Base-by-base conservation (phyloP, 2,888 invertebrate species). In the Eupithecia subumbrata region DNA sequence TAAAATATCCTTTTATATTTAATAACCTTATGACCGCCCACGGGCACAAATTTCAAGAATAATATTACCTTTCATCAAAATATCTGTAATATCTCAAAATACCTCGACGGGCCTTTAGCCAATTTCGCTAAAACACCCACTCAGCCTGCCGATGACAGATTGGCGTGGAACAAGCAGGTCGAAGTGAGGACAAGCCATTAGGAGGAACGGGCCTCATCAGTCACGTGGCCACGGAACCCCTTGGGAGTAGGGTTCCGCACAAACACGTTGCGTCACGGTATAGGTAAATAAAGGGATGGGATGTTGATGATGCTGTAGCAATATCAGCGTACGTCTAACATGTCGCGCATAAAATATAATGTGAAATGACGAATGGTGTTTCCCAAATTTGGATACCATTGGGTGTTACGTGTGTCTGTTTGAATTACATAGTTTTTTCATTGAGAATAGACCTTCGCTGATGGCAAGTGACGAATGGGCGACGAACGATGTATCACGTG, bases 151-250 rank as follows among this genome's bases (percentile, higher is more conserved):
- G 40, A 67, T 67, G 67, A 67, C 37, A 40, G n/a, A 67, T 67
- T n/a, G 34, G 12, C 40, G 22, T 40, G 40, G 34, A 64, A 30
- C 34, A 64, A 64, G 34, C 64, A 67, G 30, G 18, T 40, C n/a
- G 63, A 45, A 72, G 70, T 73, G 43, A 60, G 45, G 67, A 71
- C 69, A 75, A 56, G 74, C 78, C 73, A 78, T 78, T 78, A 80
- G 72, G 37, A 68, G 71, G 63, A 68, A 78, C 73, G 73, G 73
- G 70, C 69, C 68, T 69, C 80, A 80, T 80, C 72, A 71, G 43
- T 80, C 77, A 78, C 72, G 66, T 37, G 64, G 64, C 43, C 37
- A 56, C n/a, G 77, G 69, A 69, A 72, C 74, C 78, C 43, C 71
- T 76, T 66, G 75, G 77, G 75, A 73, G 14, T 56, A 52, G 75